Evolutionary conservation across 2,888 invertebrate species (phyloP).

Genomic region (Euplagia quadripunctaria): DNA sequence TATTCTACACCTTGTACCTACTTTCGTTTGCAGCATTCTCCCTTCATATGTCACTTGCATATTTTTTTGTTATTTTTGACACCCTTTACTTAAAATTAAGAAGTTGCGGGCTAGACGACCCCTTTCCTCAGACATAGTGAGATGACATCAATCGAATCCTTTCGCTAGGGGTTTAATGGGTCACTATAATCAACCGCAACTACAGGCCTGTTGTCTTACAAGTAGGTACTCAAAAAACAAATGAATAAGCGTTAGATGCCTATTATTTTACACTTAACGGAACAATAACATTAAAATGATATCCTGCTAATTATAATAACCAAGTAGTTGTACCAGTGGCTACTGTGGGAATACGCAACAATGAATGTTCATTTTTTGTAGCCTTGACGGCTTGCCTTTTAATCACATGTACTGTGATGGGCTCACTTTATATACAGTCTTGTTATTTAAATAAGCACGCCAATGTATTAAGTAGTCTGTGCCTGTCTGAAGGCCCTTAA

Average conservation of each 20-base stretch:
- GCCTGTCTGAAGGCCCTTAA: no score
- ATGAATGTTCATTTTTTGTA: slow-evolving; percentile 31
- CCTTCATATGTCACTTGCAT: no score
- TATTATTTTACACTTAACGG: slow-evolving; percentile 31
- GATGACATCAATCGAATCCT: neutral
- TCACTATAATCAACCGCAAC: no score
- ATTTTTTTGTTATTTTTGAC: neutral
- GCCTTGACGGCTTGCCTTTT: slow-evolving; percentile 33
- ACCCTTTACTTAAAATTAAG: neutral
- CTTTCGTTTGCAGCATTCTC: no score
- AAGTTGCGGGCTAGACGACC: neutral
- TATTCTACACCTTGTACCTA: no score
- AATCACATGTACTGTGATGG: slow-evolving; percentile 15
- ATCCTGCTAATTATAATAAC: slow-evolving; percentile 39
- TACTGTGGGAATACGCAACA: slow-evolving; percentile 48
- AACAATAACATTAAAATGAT: slow-evolving; percentile 41
- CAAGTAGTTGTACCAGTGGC: slow-evolving; percentile 10
- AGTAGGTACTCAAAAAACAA: neutral
- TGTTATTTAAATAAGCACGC: neutral
- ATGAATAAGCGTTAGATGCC: slow-evolving; percentile 6
- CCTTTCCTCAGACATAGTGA: neutral
- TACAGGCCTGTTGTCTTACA: neutral
- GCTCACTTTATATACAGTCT: slow-evolving; percentile 15
- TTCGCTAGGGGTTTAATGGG: neutral
- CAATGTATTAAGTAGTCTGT: neutral